These are phyloP conservation scores for Adrianichthys oophorus DNA, from an alignment of 2,797 vertebrate species.

Conservation along the genomic window DNA sequence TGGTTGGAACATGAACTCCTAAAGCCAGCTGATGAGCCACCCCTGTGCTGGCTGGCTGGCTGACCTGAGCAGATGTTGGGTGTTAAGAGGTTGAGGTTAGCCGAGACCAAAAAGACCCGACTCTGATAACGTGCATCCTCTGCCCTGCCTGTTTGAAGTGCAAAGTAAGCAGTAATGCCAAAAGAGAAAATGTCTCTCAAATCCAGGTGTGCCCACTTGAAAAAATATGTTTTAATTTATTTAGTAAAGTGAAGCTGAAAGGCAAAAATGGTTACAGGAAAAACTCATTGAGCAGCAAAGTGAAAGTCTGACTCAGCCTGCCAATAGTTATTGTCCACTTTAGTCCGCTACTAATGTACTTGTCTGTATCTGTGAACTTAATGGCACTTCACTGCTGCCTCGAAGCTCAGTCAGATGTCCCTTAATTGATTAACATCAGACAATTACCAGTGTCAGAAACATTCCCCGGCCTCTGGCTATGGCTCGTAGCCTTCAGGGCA, in stretches of 20 bases:
- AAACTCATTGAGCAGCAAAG: slow-evolving; percentile 3
- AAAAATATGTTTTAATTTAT: background rate
- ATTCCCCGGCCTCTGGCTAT: slow-evolving; percentile 41
- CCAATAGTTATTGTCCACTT: slow-evolving; percentile 31
- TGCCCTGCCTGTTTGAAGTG: slow-evolving; percentile 45
- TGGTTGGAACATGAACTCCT: slow-evolving; percentile 43
- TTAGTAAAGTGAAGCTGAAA: slow-evolving; percentile 1
- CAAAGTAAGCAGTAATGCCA: slow-evolving; percentile 23
- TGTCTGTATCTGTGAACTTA: slow-evolving; percentile 38
- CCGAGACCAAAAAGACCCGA: slow-evolving; percentile 38
- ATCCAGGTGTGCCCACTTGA: background rate
- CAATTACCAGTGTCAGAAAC: slow-evolving; percentile 52
- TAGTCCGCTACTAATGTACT: slow-evolving; percentile 26
- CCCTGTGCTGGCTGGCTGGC: slow-evolving; percentile 28
- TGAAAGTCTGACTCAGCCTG: slow-evolving; percentile 8
- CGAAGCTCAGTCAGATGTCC: slow-evolving; percentile 53
- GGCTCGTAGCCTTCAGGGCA: slow-evolving; percentile 46
- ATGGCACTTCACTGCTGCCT: slow-evolving; percentile 40
- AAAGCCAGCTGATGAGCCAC: slow-evolving; percentile 48
- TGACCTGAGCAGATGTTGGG: slow-evolving; percentile 56
- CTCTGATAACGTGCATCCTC: slow-evolving; percentile 48
- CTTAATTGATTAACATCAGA: slow-evolving; percentile 70
- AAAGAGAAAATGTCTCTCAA: background rate
- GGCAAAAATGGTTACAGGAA: background rate
- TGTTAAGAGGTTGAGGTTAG: slow-evolving; percentile 49